Base-by-base conservation (phyloP, 2,113 vertebrate species). In the Peromyscus polionotus region DNA sequence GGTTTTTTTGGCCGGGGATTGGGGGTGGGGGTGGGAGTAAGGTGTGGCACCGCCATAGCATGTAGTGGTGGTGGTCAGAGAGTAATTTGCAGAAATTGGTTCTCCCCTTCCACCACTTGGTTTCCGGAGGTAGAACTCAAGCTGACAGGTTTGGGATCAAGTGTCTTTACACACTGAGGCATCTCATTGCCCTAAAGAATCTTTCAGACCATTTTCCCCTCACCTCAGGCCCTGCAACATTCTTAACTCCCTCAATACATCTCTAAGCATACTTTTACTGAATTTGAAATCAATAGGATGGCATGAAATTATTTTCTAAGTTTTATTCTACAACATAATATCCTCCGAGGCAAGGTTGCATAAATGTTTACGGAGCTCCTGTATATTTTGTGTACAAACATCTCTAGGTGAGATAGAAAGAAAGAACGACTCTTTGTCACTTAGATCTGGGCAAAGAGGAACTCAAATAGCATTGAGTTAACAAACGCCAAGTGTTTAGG, bases 151-250 rank as follows among this genome's bases (percentile, higher is more conserved):
- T 42, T 45, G 9, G 4, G 59, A 65, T 42, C 81, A 84, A 48
- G 19, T 68, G 42, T 42, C 84, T 68, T 67, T 48, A 77, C 11
- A 19, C 45, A 5, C 51, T 11, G 51, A 57, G 77, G 17, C 26
- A 36, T 14, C 31, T 51, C 42, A 36, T 22, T 7, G 20, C 26
- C 5, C 31, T 0, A 39, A 96, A 92, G 33, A 83, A 77, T 73
- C 91, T 92, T 87, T 96, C 57, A 86, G 81, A 94, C 80, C 89
- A 92, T 33, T 42, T 90, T 68, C 10, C 31, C 95, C 90, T 72
- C 88, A 80, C 13, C 3, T 31, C 33, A 83, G 75, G 54, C 67
- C 67, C 33, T 16, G 67, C 14, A 5, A 73, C 70, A 13, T 92
- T 63, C 51, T 83, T 81, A 76, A 95, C 10, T 91, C 65, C 22